phyloP scores from a whole-genome alignment of 2,113 vertebrate genomes.

The Phocoena phocoena region DNA sequence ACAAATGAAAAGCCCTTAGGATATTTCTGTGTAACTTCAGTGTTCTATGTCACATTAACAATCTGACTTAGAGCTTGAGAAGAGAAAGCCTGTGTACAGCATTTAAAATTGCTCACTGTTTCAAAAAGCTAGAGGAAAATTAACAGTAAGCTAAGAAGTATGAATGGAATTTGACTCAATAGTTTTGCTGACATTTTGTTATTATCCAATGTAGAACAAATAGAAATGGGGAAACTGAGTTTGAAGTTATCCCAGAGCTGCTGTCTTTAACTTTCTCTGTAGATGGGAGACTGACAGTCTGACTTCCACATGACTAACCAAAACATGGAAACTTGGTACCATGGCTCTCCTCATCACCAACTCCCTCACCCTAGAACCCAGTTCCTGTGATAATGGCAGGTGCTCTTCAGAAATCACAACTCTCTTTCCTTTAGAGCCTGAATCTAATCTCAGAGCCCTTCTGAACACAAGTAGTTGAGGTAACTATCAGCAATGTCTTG shows the following conservation, averaged over 20 bases:
- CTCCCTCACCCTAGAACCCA: not conserved
- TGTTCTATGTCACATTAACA: not conserved
- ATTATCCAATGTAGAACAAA: not conserved
- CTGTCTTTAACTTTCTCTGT: not conserved
- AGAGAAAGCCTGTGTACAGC: not conserved
- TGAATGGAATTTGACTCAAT: not conserved
- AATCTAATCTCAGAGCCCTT: not conserved
- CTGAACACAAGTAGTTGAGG: not conserved
- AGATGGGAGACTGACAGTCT: not conserved
- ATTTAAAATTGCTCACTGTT: not conserved
- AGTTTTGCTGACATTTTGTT: not conserved
- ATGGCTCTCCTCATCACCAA: rapidly evolving
- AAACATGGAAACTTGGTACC: not conserved
- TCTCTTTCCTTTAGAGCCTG: not conserved
- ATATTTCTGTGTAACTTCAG: not conserved
- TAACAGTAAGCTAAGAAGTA: not conserved
- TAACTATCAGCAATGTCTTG: not conserved
- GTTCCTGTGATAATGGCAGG: not conserved
- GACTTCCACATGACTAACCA: not conserved
- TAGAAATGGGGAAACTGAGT: not conserved
- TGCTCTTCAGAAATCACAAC: not conserved
- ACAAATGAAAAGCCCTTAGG: not conserved
- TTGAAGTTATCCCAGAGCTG: not conserved
- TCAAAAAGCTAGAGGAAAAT: not conserved
- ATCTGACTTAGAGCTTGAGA: not conserved